Conservation (phyloP, 2,113 vertebrate genomes). For the Centrocercus urophasianus region DNA sequence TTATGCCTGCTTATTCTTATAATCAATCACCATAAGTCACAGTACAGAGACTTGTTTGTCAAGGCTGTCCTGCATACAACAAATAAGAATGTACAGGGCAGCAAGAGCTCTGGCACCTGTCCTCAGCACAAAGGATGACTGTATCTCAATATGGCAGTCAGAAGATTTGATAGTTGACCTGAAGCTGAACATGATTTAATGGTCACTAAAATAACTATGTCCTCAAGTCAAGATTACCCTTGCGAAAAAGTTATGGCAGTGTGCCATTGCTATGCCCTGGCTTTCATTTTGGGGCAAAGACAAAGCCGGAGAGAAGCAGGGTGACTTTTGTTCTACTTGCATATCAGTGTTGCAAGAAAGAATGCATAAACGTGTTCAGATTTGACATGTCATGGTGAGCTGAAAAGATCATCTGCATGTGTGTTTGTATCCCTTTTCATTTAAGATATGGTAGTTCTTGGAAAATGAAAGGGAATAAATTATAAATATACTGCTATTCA, state of each 20-base stretch:
- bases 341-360: background rate
- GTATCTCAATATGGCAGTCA: background rate
- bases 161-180: background rate
- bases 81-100: background rate
- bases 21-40: background rate
- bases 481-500: background rate
- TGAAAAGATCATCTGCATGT: background rate
- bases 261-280: background rate
- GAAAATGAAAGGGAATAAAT: background rate
- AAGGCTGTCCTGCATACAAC: background rate
- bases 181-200: background rate
- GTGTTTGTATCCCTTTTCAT: background rate
- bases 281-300: background rate
- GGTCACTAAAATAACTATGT: background rate
- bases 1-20: background rate
- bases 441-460: background rate
- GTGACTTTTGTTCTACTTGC: background rate
- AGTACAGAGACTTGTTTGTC: background rate
- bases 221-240: background rate
- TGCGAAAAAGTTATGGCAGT: background rate
- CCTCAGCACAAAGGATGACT: background rate
- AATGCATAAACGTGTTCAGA: background rate
- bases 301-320: background rate
- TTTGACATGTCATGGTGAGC: background rate
- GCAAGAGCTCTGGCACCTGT: background rate